phyloP scores from a whole-genome alignment of 2,113 vertebrate genomes.

The Capreolus pygargus region DNA sequence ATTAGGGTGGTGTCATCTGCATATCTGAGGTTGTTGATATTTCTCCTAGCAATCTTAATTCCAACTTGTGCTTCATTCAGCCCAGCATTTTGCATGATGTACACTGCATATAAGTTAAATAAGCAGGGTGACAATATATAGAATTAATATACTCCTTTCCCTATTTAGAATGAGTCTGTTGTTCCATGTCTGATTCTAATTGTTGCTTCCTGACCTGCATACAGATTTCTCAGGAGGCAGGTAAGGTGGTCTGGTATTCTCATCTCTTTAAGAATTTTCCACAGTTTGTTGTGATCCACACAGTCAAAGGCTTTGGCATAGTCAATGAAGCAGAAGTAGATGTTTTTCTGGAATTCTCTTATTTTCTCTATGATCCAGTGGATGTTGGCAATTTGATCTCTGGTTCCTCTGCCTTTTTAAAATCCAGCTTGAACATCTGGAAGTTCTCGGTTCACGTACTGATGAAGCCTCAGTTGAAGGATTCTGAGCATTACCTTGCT shows the following conservation, averaged over 20 bases:
- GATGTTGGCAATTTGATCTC: too few species aligned
- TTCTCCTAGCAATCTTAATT: not conserved
- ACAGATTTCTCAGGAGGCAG: not conserved
- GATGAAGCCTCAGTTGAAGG: not conserved
- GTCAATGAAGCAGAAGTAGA: not conserved
- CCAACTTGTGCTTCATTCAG: not conserved
- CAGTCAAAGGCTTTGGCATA: not conserved
- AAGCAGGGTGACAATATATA: not conserved
- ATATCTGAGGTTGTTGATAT: not conserved
- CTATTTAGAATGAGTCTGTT: not conserved
- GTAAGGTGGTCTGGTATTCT: rapidly evolving
- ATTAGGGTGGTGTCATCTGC: not conserved
- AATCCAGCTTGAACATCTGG: not conserved
- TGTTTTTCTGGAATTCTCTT: not conserved
- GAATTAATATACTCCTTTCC: not conserved
- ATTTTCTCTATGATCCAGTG: not conserved
- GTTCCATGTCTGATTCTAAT: not conserved
- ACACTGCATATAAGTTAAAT: not conserved
- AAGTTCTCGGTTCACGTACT: not conserved
- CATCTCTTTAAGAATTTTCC: not conserved
- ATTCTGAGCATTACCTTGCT: not conserved
- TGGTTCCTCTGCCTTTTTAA: not conserved
- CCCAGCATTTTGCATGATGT: rapidly evolving
- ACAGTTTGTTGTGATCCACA: not conserved
- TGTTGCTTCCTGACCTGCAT: not conserved